A percentile compares a stretch with the other conserved stretches of the same genome.
Conservation (phyloP, 1,140 invertebrate genomes). For the Holotrichia oblita region DNA sequence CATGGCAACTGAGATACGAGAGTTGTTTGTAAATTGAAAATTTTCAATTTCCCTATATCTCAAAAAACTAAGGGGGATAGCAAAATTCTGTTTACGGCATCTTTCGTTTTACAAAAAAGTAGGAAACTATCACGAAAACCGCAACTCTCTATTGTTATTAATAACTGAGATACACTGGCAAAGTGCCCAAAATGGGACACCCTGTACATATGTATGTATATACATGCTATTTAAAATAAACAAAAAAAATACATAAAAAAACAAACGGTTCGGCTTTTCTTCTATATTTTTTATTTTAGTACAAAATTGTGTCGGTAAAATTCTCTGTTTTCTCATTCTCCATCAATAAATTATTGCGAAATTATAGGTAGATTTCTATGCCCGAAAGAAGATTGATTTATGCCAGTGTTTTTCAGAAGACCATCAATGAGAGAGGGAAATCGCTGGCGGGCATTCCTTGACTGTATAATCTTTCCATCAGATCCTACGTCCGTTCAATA, state of each 20-base stretch:
- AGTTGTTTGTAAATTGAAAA: too few species aligned
- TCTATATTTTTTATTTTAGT: not conserved
- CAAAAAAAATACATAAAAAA: not conserved
- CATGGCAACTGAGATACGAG: too few species aligned
- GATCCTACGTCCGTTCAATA: slow-evolving; percentile 16
- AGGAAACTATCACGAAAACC: too few species aligned
- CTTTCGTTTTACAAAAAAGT: too few species aligned
- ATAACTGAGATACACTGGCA: too few species aligned
- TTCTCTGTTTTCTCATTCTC: not conserved
- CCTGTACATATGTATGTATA: too few species aligned
- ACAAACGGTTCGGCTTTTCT: not conserved
- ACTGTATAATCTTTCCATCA: slow-evolving; percentile 27
- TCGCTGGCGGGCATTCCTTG: not conserved
- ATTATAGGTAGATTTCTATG: slow-evolving; percentile 34
- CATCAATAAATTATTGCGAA: slow-evolving; percentile 24
- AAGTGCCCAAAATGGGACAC: too few species aligned
- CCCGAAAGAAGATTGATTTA: slow-evolving; percentile 28
- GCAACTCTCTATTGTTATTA: too few species aligned
- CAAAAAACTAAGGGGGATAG: too few species aligned
- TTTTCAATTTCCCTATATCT: too few species aligned
- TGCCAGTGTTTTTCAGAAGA: slow-evolving; percentile 13
- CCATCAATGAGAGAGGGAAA: not conserved
- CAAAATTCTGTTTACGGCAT: too few species aligned
- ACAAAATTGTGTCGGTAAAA: not conserved
- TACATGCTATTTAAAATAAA: too few species aligned